Evolutionary conservation across 2,113 vertebrate species (phyloP), one percentile per base, ranked within the genome.

Genomic region (Amia ocellicauda): DNA sequence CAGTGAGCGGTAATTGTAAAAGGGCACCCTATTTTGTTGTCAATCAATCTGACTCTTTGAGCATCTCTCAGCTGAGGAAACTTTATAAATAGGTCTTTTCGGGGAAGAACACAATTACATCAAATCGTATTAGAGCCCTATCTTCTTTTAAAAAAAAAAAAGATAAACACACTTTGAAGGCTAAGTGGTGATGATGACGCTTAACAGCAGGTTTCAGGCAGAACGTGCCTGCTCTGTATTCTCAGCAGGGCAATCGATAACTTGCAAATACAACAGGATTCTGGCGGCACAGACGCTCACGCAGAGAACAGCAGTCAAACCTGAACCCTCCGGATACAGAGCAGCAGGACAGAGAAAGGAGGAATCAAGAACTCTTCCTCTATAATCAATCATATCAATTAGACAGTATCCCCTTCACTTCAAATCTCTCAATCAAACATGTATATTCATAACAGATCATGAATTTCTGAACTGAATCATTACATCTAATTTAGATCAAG

Each of bases 361-460:
- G 56, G 56, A 52, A 76, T 79, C 74, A 51, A 74, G 74, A 72
- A 58, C 1, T 14, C 11, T 7, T 3, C 16, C 28, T 40, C 52
- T 52, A 53, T 27, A 62, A 61, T 78, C 67, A 69, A 56, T 76
- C 69, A 72, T 28, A 55, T 67, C 60, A 60, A 69, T 78, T 66
- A 66, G 61, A 74, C 69, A 69, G 70, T 56, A 68, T 66, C 51
- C 7, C 22, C 13, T 20, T 45, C 60, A 23, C 40, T 20, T 22
- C 42, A 17, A 13, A 52, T 28, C 55, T 66, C 64, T 22, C 31
- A 36, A 11, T 7, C 11, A 36, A 36, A 36, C 31, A 36, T 5
- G 5, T 36, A 1, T 7, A 36, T 36, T 36, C 11, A 5, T 36
- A 36, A 36, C 31, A 36, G 31, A 11, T 36, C 5, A 5, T 36